These are phyloP conservation scores for Gobionotothen gibberifrons DNA, from an alignment of 2,797 vertebrate genomes.

Conservation along the genomic window DNA sequence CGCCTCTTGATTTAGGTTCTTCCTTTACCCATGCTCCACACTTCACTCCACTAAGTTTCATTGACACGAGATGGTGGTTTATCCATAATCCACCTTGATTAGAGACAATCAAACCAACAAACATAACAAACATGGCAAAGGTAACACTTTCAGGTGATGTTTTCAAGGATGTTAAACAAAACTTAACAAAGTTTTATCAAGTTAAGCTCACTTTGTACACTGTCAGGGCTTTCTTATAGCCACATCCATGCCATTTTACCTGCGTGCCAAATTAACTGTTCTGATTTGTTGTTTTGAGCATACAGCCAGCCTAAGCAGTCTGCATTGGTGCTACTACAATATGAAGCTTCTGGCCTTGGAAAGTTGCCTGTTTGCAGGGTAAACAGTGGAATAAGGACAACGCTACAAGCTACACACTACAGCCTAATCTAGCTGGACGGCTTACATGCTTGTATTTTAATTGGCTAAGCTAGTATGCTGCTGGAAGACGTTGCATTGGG, in stretches of 20 bases:
- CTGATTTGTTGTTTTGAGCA: slow-evolving; percentile 16
- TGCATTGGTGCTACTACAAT: slow-evolving; percentile 10
- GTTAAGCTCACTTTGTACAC: not conserved
- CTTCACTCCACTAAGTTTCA: too few relatives aligned
- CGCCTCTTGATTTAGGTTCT: too few relatives aligned
- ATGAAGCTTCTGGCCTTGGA: slow-evolving; percentile 22
- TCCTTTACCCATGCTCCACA: too few relatives aligned
- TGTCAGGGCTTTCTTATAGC: not conserved
- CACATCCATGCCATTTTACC: not conserved
- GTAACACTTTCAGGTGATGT: not conserved
- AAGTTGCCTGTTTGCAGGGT: slow-evolving; percentile 23
- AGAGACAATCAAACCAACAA: too few relatives aligned
- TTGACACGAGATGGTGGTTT: too few relatives aligned
- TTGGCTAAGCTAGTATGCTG: not conserved
- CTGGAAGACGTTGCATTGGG: slow-evolving; percentile 13
- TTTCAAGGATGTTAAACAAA: not conserved
- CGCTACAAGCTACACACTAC: not conserved
- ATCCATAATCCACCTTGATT: too few relatives aligned
- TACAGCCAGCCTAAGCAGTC: slow-evolving; percentile 8
- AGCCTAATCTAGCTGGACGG: slow-evolving; percentile 1
- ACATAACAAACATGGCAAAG: too few relatives aligned
- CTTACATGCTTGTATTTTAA: not conserved
- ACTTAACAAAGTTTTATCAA: slow-evolving; percentile 17
- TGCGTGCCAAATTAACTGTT: not conserved
- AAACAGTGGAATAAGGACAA: slow-evolving; percentile 20